Base-by-base conservation (phyloP, 1,140 invertebrate genomes). In the Lysiphlebus fabarum region DNA sequence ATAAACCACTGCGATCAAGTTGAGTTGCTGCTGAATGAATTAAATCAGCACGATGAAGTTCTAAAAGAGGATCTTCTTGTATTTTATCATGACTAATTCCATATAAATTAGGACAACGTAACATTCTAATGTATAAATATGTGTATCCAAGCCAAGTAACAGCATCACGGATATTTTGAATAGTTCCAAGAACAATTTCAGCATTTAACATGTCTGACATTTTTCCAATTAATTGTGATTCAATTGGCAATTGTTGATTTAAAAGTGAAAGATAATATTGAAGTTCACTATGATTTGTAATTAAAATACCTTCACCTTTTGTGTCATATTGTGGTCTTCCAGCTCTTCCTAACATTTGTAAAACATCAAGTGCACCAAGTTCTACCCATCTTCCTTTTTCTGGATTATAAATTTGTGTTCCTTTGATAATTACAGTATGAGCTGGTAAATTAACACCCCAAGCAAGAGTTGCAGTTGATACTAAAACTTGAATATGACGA, bases 401-500 rank as follows among this genome's bases (percentile, higher is more conserved):
- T 1, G 98, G 95, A 72, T 92, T 98, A 77, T 99, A 99, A 45
- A 99, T 90, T 77, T 99, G 96, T 0, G 98, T 99, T 26, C 96
- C 98, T 79, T 99, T 99, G 68, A 99, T 99, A 59, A 99, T 98
- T 36, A 99, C 98, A 9, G 96, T 99, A 75, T 99, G 96, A 0
- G 98, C 98, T 0, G 98, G 98, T 56, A 99, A 83, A 81, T 99
- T 99, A 1, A 99, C 98, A 83, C 98, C 98, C 98, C 98, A 99
- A 34, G 98, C 98, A 26, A 99, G 81, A 0, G 98, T 99, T 0
- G 98, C 95, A 0, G 98, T 99, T 0, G 96, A 99, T 0, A 99
- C 95, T 26, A 99, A 77, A 11, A 99, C 95, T 79, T 87, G 79
- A 75, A 99, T 97, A 72, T 99, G 97, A 61, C 94, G 84, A 77